Base-by-base conservation (phyloP, 2,888 invertebrate genomes). In the Plutella xylostella region DNA sequence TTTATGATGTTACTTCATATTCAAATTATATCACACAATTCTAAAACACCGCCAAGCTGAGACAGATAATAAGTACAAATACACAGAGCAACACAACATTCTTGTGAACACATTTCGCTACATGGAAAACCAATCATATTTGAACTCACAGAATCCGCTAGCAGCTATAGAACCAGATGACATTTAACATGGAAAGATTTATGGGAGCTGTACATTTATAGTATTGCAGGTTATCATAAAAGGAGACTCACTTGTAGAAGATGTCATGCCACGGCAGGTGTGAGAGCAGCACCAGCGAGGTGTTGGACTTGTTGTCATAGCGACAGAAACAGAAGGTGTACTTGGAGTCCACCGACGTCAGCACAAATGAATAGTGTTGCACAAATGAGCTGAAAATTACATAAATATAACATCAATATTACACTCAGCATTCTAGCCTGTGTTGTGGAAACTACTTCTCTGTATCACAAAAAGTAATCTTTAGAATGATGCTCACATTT, bases 291-390 rank as follows among this genome's bases (percentile, higher is more conserved):
- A 95, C 91, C 68, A 94, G 82, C 48, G 96, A 93, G 17, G 93
- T 92, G 65, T 94, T 90, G 19, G 92, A 90, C 68, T 92, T 92
- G 4, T 97, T 94, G 69, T 97, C 95, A 72, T 96, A 96, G 20
- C 98, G 91, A 72, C 97, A 98, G 78, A 96, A 98, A 54, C 98
- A 98, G 85, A 96, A 99, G 31, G 96, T 96, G 90, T 96, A 98
- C 84, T 96, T 96, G 20, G 97, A 95, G 68, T 97, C 96, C 58
- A 92, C 88, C 58, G 94, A 96, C 19, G 98, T 99, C 64, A 98
- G 84, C 43, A 97, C 98, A 84, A 98, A 99, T 20, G 97, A 97
- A 76, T 97, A 99, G 62, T 96, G 92, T 73, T 97, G 96, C 46
- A 97, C 93, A 49, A 91, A 90, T 57, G 87, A 85, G 69, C 95